phyloP scores from a whole-genome alignment of 53 echinoderm and acorn worm species.

The Echinarachnius parma region DNA sequence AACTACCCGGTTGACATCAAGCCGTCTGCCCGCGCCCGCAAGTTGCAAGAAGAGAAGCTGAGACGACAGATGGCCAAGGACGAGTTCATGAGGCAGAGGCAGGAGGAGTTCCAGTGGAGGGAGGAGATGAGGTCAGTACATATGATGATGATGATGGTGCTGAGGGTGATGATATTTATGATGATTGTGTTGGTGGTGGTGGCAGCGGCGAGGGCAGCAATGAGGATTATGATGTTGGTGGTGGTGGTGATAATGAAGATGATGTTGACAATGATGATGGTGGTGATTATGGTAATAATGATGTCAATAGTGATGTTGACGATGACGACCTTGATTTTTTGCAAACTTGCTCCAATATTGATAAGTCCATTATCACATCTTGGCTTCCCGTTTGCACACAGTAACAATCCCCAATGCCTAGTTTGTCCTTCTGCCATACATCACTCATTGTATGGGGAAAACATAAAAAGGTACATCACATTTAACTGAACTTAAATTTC shows the following conservation, averaged over 20 bases:
- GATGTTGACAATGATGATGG: too few relatives aligned
- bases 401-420: conserved; percentile 42
- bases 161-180: too few relatives aligned
- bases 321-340: too few relatives aligned
- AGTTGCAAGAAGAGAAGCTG: conserved; percentile 94
- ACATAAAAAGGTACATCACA: background rate
- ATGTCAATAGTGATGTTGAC: too few relatives aligned
- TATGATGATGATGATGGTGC: background rate
- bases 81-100: conserved; percentile 76
- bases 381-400: conserved; percentile 47
- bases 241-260: too few relatives aligned
- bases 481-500: too few relatives aligned
- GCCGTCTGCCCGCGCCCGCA: conserved; percentile 73
- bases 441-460: conserved; percentile 7
- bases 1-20: conserved; percentile 85
- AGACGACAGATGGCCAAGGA: conserved; percentile 92
- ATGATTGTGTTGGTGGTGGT: too few relatives aligned
- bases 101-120: conserved; percentile 83
- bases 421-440: conserved; percentile 4
- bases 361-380: conserved; percentile 12
- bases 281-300: too few relatives aligned
- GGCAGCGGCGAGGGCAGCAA: too few relatives aligned
- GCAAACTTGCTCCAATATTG: conserved; percentile 44
- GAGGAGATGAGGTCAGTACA: conserved; percentile 81
- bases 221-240: too few relatives aligned